Conservation (phyloP, 2,797 vertebrate genomes). For the Pangasius mekongensis region DNA sequence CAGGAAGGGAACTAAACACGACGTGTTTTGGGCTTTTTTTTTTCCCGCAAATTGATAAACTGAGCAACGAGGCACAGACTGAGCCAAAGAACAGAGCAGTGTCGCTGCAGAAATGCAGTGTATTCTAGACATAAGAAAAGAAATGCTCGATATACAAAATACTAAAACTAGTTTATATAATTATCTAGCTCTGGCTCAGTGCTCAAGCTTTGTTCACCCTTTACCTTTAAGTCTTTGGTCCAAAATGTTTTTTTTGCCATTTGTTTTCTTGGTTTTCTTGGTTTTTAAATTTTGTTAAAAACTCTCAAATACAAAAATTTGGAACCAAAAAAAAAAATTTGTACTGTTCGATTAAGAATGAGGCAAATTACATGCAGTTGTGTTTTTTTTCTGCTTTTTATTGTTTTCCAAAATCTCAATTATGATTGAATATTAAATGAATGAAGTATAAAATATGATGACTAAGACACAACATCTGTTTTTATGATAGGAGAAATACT, state of each 20-base stretch:
- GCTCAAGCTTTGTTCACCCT: neutral
- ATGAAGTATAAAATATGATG: neutral
- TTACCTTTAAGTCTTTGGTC: neutral
- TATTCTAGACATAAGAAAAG: neutral
- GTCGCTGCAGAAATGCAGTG: neutral
- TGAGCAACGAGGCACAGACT: no score
- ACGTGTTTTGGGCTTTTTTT: neutral
- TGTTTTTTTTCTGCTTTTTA: neutral
- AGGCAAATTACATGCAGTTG: no score
- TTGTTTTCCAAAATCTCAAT: neutral
- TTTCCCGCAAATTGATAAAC: neutral
- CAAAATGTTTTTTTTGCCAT: neutral
- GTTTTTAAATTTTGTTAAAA: no score
- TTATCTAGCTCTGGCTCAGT: neutral
- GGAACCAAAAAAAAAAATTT: no score
- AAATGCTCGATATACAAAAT: neutral
- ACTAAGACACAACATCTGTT: neutral
- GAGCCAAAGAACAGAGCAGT: neutral
- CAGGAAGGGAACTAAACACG: neutral
- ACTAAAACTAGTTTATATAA: neutral
- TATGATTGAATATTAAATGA: neutral
- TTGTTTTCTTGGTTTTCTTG: no score
- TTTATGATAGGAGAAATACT: no score
- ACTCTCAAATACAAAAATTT: neutral
- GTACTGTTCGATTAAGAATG: neutral